phyloP scores from a whole-genome alignment of 1,140 invertebrate genomes.

The Pteromalus puparum region DNA sequence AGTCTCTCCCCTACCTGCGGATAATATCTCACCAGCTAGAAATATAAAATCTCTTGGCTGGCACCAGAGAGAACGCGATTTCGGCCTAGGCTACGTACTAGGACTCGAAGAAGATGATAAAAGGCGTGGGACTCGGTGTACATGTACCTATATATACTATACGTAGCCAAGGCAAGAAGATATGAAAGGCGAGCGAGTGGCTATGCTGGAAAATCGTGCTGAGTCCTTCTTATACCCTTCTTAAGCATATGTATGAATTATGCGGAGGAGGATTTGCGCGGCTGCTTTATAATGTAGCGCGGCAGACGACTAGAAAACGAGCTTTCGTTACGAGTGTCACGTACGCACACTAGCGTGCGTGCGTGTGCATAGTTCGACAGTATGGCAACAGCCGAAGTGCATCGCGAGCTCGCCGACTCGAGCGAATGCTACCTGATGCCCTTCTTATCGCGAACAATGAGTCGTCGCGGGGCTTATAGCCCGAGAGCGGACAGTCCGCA shows the following conservation, averaged over 20 bases:
- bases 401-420: too few species aligned
- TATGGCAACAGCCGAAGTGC: too few species aligned
- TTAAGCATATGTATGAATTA: slow-evolving; percentile 1
- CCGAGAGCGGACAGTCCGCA: too few species aligned
- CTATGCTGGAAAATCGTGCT: background rate
- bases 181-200: background rate
- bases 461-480: too few species aligned
- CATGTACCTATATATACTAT: background rate
- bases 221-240: background rate
- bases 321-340: background rate
- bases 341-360: too few species aligned
- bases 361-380: too few species aligned
- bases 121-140: background rate
- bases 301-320: background rate
- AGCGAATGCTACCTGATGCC: too few species aligned
- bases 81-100: background rate
- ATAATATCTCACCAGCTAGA: slow-evolving; percentile 47
- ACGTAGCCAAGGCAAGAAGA: background rate
- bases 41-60: slow-evolving; percentile 49
- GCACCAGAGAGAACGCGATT: background rate
- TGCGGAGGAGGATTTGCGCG: background rate
- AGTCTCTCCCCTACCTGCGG: slow-evolving; percentile 4
- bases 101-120: slow-evolving; percentile 4
- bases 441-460: too few species aligned
- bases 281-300: background rate